Conservation (phyloP, 2,888 invertebrate species). For the Cylindroiulus punctatus region DNA sequence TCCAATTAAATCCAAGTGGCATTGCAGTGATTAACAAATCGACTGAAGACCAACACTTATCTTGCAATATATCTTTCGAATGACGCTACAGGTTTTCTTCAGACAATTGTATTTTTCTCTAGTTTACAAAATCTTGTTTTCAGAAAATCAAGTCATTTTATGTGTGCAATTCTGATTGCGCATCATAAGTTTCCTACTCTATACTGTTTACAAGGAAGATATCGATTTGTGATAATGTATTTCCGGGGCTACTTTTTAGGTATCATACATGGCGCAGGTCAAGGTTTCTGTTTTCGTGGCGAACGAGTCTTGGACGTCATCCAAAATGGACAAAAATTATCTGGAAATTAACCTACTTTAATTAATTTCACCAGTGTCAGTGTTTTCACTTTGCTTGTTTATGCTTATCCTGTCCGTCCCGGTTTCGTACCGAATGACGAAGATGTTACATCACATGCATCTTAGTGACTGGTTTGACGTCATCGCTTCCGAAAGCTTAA, state of each 20-base stretch:
- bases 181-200: not conserved
- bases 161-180: not conserved
- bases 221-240: not conserved
- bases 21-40: not conserved
- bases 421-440: not conserved
- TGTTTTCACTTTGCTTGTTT: not conserved
- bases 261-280: conserved; percentile 1
- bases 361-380: not conserved
- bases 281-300: not conserved
- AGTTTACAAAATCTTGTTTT: no score
- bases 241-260: not conserved
- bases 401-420: not conserved
- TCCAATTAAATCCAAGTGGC: not conserved
- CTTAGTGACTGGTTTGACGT: not conserved
- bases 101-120: no score
- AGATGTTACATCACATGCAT: not conserved
- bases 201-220: not conserved
- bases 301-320: not conserved
- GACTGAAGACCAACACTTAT: no score
- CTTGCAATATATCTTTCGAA: no score
- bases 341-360: conserved; percentile 26
- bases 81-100: no score
- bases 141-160: not conserved
- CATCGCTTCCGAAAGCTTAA: not conserved
- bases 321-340: not conserved